These are phyloP conservation scores for Drosophila tsacasi DNA, from an alignment of 1,140 invertebrate genomes.

Conservation along the genomic window DNA sequence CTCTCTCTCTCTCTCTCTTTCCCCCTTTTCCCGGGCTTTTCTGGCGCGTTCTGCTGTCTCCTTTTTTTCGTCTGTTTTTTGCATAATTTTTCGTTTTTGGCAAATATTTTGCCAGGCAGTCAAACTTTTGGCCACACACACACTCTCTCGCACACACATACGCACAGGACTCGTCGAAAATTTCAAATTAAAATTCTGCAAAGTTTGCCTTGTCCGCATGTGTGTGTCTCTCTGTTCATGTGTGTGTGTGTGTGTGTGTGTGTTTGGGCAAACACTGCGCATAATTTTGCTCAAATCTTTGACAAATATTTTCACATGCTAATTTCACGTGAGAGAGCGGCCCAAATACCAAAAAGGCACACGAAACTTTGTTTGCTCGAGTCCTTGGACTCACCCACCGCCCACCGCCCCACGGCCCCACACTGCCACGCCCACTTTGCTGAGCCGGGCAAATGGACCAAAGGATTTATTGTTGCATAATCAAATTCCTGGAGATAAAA, in stretches of 20 bases:
- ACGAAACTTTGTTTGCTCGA: slow-evolving; percentile 54
- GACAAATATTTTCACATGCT: slow-evolving; percentile 82
- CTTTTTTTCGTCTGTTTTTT: slow-evolving; percentile 29
- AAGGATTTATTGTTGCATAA: slow-evolving; percentile 80
- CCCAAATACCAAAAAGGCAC: slow-evolving; percentile 74
- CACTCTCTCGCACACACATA: slow-evolving; percentile 11
- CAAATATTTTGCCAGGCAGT: slow-evolving; percentile 73
- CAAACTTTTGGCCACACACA: slow-evolving; percentile 55
- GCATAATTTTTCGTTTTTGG: slow-evolving; percentile 62
- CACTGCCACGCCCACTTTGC: not conserved
- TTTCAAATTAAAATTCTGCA: slow-evolving; percentile 80
- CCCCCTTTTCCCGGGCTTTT: not conserved
- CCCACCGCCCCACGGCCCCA: not conserved
- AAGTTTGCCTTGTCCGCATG: slow-evolving; percentile 60
- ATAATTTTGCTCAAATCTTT: slow-evolving; percentile 82
- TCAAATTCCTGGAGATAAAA: slow-evolving; percentile 74
- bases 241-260: slow-evolving; percentile 34
- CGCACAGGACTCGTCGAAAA: slow-evolving; percentile 61
- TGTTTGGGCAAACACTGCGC: slow-evolving; percentile 80
- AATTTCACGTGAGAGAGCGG: slow-evolving; percentile 69
- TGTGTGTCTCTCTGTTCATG: slow-evolving; percentile 17
- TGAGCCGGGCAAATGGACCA: slow-evolving; percentile 61
- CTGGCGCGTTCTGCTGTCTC: not conserved
- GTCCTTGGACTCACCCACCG: slow-evolving; percentile 8
- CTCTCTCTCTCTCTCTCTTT: not conserved